Evolutionary conservation across 2,888 invertebrate genomes (phyloP).

Genomic region (Drosophila monieri): DNA sequence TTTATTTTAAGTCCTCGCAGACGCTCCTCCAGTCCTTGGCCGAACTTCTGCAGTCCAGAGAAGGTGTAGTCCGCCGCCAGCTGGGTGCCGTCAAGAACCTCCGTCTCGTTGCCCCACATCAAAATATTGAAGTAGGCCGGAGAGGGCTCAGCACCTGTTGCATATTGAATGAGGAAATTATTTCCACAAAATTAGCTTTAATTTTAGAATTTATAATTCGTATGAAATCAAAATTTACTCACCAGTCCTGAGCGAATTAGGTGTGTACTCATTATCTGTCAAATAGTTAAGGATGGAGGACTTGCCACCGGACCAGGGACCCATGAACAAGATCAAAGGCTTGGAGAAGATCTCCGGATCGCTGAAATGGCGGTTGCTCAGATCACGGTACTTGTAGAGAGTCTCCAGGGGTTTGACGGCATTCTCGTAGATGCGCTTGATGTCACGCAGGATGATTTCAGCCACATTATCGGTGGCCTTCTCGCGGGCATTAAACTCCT

Average conservation of each 20-base stretch:
- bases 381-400: slow-evolving; percentile 95
- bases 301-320: slow-evolving; percentile 98
- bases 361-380: slow-evolving; percentile 95
- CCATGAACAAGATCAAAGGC: slow-evolving; percentile 96
- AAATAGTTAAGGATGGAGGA: slow-evolving; percentile 97
- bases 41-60: slow-evolving; percentile 96
- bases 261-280: slow-evolving; percentile 93
- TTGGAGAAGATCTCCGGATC: slow-evolving; percentile 98
- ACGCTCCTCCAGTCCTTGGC: slow-evolving; percentile 95
- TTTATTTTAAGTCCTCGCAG: slow-evolving; percentile 92
- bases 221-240: slow-evolving; percentile 53
- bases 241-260: slow-evolving; percentile 94
- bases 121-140: slow-evolving; percentile 96
- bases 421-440: slow-evolving; percentile 93
- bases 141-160: slow-evolving; percentile 94
- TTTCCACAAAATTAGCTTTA: neutral
- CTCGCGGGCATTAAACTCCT: slow-evolving; percentile 89
- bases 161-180: neutral
- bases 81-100: slow-evolving; percentile 95
- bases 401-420: slow-evolving; percentile 95
- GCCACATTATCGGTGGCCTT: slow-evolving; percentile 89
- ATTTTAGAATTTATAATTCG: neutral
- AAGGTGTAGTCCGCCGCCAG: slow-evolving; percentile 98
- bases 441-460: slow-evolving; percentile 91
- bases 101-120: slow-evolving; percentile 93